Evolutionary conservation across 2,888 invertebrate genomes (phyloP), one percentile per base, ranked within the genome.

Genomic region (Napeogenes inachia): DNA sequence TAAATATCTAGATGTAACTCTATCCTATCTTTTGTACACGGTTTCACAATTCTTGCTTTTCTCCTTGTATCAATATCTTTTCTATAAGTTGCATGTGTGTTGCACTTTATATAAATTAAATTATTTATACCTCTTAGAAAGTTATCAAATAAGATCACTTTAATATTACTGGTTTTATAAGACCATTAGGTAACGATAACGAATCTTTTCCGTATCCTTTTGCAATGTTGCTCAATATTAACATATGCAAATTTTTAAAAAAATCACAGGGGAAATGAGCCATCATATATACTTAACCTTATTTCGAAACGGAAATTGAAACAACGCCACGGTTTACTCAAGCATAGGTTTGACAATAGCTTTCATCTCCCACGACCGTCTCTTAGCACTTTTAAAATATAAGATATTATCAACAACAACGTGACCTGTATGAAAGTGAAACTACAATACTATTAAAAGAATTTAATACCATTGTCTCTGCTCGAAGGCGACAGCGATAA

Each of bases 301-400:
- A 60, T 63, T 68, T 63, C 63, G 54, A 45, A 61, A 62, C 60
- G 60, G 57, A 66, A 64, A 66, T 64, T 64, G 62, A 66, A 62
- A 59, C 45, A 35, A 60, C 61, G 35, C 61, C 46, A 46, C 33
- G 63, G 54, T 63, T 61, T 42, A 58, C 61, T 61, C 55, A 42
- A 65, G 59, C 60, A 54, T 50, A 45, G 45, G 42, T 59, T 13
- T 64, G 63, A 71, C 69, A 71, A 66, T 68, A 66, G 65, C 71
- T 72, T 72, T 72, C 71, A 57, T 68, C 67, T 69, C 70, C 64
- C 71, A 71, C 71, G 61, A 62, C 54, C 58, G 60, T 50, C 6
- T 50, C 56, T 65, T 71, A 61, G 64, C 71, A 71, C 70, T 67
- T 65, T 46, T 57, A 13, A 50, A 58, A 32, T 45, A 45, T 64